Evolutionary conservation across 2,113 vertebrate genomes (phyloP).

Genomic region (Onychorhynchus coronatus): DNA sequence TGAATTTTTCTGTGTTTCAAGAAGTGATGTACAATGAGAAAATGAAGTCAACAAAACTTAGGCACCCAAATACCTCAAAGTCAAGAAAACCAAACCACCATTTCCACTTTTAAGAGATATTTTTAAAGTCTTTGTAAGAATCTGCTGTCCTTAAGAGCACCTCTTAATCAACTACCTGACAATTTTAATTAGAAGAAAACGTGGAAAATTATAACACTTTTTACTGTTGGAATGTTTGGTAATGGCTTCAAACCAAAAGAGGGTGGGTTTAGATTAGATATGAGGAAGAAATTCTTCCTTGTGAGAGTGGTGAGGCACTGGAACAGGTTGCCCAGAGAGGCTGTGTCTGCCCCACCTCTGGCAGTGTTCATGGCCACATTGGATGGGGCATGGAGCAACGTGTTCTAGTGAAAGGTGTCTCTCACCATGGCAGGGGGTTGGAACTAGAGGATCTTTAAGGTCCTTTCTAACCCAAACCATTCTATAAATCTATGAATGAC

Average conservation of each 20-base stretch:
- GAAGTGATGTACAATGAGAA: not conserved
- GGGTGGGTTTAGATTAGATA: not conserved
- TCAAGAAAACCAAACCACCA: not conserved
- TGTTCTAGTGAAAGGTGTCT: not conserved
- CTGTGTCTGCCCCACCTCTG: not conserved
- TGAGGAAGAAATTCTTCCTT: not conserved
- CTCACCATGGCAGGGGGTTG: no score
- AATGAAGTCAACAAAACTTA: not conserved
- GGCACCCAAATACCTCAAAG: not conserved
- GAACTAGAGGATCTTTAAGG: no score
- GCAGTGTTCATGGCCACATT: not conserved
- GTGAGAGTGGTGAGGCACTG: not conserved
- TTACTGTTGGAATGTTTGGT: not conserved
- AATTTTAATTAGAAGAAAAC: not conserved
- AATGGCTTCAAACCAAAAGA: not conserved
- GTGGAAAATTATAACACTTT: not conserved
- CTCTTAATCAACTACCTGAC: not conserved
- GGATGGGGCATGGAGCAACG: rapidly evolving
- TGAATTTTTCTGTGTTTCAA: not conserved
- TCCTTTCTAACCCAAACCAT: not conserved
- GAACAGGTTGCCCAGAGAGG: not conserved
- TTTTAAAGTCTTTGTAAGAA: not conserved
- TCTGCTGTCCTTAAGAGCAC: not conserved
- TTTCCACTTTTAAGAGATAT: not conserved
- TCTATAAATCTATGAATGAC: not conserved